Conservation (phyloP, 2,797 vertebrate species). For the Apodemus agrarius region DNA sequence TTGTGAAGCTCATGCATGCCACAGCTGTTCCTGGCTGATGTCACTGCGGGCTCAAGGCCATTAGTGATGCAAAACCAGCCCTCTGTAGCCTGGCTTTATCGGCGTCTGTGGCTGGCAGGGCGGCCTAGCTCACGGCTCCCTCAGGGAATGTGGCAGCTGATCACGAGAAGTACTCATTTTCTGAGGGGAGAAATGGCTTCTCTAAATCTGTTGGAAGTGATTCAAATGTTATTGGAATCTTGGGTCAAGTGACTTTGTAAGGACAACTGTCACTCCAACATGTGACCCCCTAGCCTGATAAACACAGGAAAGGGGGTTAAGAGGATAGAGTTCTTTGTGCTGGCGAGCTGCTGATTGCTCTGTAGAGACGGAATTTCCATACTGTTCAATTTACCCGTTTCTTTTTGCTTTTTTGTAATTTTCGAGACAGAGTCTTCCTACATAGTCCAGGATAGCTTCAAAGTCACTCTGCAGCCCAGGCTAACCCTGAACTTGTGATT, state of each 20-base stretch:
- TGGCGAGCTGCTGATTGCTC: neutral
- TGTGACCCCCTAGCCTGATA: neutral
- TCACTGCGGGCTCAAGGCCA: conserved; percentile 60
- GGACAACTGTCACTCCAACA: neutral
- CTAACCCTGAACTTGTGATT: neutral
- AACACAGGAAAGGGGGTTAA: neutral
- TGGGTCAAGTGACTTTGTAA: neutral
- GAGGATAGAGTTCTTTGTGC: neutral
- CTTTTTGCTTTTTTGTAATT: neutral
- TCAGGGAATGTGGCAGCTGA: neutral
- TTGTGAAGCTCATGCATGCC: neutral
- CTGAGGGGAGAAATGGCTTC: neutral
- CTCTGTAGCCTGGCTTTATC: conserved; percentile 23
- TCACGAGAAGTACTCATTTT: conserved; percentile 23
- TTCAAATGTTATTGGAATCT: neutral
- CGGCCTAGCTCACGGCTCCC: neutral
- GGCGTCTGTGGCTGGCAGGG: neutral
- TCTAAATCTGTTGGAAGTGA: conserved; percentile 33
- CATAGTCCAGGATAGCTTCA: neutral
- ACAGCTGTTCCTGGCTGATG: neutral
- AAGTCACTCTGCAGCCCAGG: neutral
- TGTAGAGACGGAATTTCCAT: neutral
- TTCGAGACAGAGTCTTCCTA: neutral
- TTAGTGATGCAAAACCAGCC: conserved; percentile 54
- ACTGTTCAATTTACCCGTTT: neutral